These are phyloP conservation scores for Listronotus oregonensis DNA, from an alignment of 1,140 invertebrate species.

Conservation along the genomic window DNA sequence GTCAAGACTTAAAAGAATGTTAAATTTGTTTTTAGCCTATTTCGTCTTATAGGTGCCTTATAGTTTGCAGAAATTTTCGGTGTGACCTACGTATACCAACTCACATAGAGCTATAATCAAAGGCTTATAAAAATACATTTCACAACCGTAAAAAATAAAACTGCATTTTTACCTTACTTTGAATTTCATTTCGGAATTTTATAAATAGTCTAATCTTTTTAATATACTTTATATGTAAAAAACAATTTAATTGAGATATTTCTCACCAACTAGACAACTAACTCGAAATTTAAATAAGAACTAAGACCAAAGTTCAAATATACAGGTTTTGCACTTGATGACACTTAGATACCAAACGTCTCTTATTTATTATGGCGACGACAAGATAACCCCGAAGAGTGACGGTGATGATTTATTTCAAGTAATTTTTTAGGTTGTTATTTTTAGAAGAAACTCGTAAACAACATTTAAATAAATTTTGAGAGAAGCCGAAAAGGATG, in stretches of 20 bases:
- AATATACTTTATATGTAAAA: too few relatives aligned
- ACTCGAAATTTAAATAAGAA: conserved; percentile 1
- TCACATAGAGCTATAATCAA: too few relatives aligned
- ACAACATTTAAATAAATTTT: conserved; percentile 23
- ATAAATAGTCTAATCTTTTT: too few relatives aligned
- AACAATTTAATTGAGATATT: neutral
- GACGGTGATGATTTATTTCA: conserved; percentile 29
- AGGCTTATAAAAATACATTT: too few relatives aligned
- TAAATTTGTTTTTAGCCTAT: too few relatives aligned
- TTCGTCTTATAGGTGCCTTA: too few relatives aligned
- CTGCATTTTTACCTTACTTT: too few relatives aligned
- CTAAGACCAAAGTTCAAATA: conserved; percentile 27
- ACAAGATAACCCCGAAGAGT: conserved; percentile 36
- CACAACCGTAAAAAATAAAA: too few relatives aligned
- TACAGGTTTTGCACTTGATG: conserved; percentile 27
- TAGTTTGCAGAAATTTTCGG: too few relatives aligned
- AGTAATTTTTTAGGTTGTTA: conserved; percentile 19
- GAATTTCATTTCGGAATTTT: too few relatives aligned
- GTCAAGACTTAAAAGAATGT: too few relatives aligned
- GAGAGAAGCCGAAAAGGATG: neutral
- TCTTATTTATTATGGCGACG: conserved; percentile 27
- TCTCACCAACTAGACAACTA: neutral
- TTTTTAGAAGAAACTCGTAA: conserved; percentile 29
- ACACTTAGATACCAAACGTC: conserved; percentile 30
- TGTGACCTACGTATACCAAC: too few relatives aligned